Base-by-base conservation (phyloP, 2,888 invertebrate genomes). In the Heteropelma amictum region DNA sequence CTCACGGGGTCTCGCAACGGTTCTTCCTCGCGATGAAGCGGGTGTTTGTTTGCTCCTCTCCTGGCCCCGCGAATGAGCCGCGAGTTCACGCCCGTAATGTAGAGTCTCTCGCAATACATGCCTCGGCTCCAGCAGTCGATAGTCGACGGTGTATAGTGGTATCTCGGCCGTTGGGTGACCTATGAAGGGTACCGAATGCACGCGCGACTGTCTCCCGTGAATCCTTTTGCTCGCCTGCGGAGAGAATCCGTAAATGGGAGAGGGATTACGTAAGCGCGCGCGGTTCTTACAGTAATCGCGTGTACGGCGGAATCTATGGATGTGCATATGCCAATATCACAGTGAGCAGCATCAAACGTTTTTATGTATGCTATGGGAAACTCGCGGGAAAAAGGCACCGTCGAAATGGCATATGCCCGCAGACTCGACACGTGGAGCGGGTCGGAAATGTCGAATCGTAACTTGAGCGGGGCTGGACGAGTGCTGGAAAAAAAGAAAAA, bases 171-270 rank as follows among this genome's bases (percentile, higher is more conserved):
- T 38, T 53, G 60, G 60, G 65, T 74, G 74, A 74, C 74, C 74
- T 74, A 74, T 70, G 74, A 74, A 70, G 74, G 74, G 74, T 74
- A 74, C 47, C 64, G 45, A 56, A 47, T 35, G 64, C 40, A 51
- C 19, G 14, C 49, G 40, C 65, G 67, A 30, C 53, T 49, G 23
- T 54, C 65, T 70, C 65, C 19, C 60, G 74, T 33, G 69, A 60
- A 74, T 70, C 74, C 74, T 70, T 54, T 64, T 64, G 28, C 60
- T 45, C 60, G 30, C 19, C 45, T 60, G 45, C 60, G 73, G 45
- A 14, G 33, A 54, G 70, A 77, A 81, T 79, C 77, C 72, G 79
- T 69, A 79, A 82, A 82, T 76, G 76, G 78, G 68, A 77, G 79
- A 74, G 72, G 72, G 33, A 77, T 82, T 81, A 79, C 77, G 79